These are phyloP conservation scores for Acrocephalus arundinaceus DNA, from an alignment of 2,113 vertebrate species.

Conservation along the genomic window DNA sequence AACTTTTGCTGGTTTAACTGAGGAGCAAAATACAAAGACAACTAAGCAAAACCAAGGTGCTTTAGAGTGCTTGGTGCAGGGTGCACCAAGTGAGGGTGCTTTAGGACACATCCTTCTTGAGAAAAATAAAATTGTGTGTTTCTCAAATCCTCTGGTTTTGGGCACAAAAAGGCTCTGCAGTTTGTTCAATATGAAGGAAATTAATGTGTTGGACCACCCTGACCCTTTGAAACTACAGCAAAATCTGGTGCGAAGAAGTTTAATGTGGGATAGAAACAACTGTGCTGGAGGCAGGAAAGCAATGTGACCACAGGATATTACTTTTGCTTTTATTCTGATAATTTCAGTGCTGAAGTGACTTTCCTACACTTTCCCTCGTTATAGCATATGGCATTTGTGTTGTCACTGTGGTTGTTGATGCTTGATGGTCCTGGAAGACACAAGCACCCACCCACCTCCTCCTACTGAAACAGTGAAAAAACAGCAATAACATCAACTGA, in stretches of 20 bases:
- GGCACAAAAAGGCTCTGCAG: background rate
- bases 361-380: background rate
- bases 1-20: background rate
- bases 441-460: background rate
- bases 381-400: background rate
- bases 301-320: background rate
- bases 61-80: no score
- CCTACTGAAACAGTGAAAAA: background rate
- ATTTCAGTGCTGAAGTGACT: background rate
- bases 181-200: background rate
- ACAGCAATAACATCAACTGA: background rate
- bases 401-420: background rate
- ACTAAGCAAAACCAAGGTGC: background rate
- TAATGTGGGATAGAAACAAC: background rate
- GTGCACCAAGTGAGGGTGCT: background rate
- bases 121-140: background rate
- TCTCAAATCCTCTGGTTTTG: background rate
- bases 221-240: background rate
- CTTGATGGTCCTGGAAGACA: background rate
- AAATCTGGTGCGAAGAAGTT: background rate
- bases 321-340: background rate
- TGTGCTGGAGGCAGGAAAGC: background rate
- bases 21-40: background rate
- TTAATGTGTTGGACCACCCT: no score
- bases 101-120: background rate